A percentile compares a stretch with the other conserved stretches of the same genome.
Evolutionary conservation across 2,113 vertebrate genomes (phyloP).

Genomic region (Odobenus rosmarus): DNA sequence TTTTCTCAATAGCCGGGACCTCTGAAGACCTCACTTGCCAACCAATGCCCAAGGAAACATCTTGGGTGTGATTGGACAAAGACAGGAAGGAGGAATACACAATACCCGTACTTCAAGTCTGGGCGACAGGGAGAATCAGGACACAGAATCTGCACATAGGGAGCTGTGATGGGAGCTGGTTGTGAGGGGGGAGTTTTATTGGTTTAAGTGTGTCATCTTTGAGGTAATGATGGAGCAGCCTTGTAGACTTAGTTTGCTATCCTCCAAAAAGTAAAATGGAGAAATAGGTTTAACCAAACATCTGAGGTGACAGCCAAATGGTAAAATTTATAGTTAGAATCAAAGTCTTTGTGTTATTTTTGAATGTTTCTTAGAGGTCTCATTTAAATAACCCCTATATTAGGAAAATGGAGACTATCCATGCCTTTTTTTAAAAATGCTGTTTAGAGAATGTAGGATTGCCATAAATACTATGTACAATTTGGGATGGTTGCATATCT

Average conservation of each 20-base stretch:
- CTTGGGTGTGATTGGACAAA: background rate
- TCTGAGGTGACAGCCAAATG: background rate
- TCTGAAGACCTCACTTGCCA: background rate
- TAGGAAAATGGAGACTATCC: background rate
- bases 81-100: background rate
- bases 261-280: background rate
- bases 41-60: background rate
- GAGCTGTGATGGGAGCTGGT: background rate
- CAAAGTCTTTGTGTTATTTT: background rate
- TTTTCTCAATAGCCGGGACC: background rate
- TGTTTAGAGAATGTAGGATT: background rate
- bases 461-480: background rate
- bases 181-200: background rate
- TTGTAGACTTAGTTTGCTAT: background rate
- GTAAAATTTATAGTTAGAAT: background rate
- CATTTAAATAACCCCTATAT: background rate
- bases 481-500: background rate
- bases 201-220: background rate
- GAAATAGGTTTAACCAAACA: background rate
- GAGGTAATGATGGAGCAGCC: background rate
- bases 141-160: background rate
- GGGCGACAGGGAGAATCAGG: background rate
- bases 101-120: background rate
- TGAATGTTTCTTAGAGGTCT: background rate
- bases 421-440: background rate